Evolutionary conservation across 1,140 invertebrate genomes (phyloP).

Genomic region (Papilio machaon): DNA sequence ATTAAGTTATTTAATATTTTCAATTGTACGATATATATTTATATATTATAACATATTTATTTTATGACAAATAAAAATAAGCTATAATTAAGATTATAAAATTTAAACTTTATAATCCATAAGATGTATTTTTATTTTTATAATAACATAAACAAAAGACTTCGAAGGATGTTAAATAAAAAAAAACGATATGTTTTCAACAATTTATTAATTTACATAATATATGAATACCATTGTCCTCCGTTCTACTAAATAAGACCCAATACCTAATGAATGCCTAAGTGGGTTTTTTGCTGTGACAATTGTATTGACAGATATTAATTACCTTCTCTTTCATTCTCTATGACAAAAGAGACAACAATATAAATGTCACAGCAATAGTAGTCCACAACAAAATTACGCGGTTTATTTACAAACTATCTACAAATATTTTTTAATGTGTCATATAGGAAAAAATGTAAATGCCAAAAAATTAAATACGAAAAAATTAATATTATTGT

Average conservation of each 20-base stretch:
- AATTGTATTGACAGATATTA: too few species aligned
- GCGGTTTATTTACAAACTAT: constrained; percentile 18
- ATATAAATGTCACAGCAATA: too few species aligned
- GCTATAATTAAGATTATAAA: too few species aligned
- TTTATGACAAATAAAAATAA: too few species aligned
- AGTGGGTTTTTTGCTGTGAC: neutral
- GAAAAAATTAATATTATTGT: neutral
- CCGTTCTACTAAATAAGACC: constrained; percentile 28
- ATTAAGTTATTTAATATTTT: too few species aligned
- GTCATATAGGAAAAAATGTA: neutral
- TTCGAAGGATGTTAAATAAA: neutral
- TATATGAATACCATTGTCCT: constrained; percentile 33
- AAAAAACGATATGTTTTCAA: constrained; percentile 10
- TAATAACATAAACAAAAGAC: neutral
- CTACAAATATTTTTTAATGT: neutral
- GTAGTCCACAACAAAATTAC: neutral
- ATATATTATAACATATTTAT: too few species aligned
- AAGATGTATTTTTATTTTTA: too few species aligned
- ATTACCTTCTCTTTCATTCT: too few species aligned
- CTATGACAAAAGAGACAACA: too few species aligned
- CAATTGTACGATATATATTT: too few species aligned
- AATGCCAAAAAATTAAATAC: neutral
- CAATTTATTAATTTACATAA: constrained; percentile 36
- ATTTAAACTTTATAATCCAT: too few species aligned
- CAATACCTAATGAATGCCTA: constrained; percentile 31